Evolutionary conservation across 2,797 vertebrate genomes (phyloP), one percentile per base, ranked within the genome.

Genomic region (Schizopygopsis malacanthus): DNA sequence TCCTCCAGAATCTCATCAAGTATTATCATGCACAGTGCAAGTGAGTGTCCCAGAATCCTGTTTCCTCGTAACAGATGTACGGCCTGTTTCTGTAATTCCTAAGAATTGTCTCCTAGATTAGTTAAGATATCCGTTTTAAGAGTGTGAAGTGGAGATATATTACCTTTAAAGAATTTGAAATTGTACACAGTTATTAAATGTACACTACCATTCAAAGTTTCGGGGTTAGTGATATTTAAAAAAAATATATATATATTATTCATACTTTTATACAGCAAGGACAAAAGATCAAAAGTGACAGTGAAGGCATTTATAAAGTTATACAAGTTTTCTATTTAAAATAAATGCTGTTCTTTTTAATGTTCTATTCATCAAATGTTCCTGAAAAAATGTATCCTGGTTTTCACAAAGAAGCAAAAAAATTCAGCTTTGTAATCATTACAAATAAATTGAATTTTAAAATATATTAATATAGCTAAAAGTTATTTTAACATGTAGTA

Each of bases 1-100:
- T 97, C 89, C 95, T 97, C n/a, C 97, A 97, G 93, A 97, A 97
- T 90, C 96, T 97, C 83, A 97, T 97, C 86, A 97, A 97, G 91
- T 97, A 97, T 94, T 97, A 97, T 41, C 96, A 97, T 41, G 96
- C 96, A 39, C 96, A 97, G 25, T 97, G 97, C 97, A 97, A 97
- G 97, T 97, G 93, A 96, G 97, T 96, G 25, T 37, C 78, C 8
- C 37, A 81, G 13, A 71, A 37, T 81, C 33, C 8, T 9, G 10
- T 52, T 77, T 71, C n/a, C 0, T 63, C 4, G 11, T 25, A 61
- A 28, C 7, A 54, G 7, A 45, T 59, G 6, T 15, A 16, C 25
- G 6, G 20, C 16, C 18, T 77, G 16, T 79, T 65, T 1, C 50
- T 69, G n/a, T 25, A 47, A 22, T 76, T 61, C 2, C 13, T 65